phyloP scores from a whole-genome alignment of 53 echinoderm and acorn worm species.

The Apostichopus leukothele region DNA sequence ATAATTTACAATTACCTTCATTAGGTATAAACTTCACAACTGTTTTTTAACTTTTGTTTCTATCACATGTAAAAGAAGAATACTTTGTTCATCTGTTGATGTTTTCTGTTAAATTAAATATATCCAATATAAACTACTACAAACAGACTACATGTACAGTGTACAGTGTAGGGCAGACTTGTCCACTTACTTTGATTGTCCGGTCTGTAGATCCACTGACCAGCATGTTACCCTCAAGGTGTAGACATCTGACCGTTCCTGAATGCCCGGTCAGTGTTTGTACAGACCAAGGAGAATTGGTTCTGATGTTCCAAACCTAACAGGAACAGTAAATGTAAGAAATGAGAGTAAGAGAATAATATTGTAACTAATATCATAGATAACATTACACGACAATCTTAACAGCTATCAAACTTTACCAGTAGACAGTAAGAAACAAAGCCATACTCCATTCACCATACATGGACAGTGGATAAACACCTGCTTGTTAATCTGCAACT shows the following conservation, averaged over 20 bases:
- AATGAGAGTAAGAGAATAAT: background rate
- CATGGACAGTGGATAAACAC: too few species aligned
- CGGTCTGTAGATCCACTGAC: constrained; percentile 93
- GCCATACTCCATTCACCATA: too few species aligned
- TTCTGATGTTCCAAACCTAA: constrained; percentile 97
- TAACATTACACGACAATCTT: background rate
- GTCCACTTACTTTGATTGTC: constrained; percentile 84
- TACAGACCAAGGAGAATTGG: constrained; percentile 98
- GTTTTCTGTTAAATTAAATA: too few species aligned
- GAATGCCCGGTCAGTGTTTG: constrained; percentile 97
- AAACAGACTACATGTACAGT: too few species aligned
- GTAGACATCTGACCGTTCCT: constrained; percentile 93
- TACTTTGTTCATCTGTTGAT: too few species aligned
- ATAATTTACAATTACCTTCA: too few species aligned
- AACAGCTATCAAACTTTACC: background rate
- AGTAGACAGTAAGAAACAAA: background rate
- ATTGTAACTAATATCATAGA: background rate
- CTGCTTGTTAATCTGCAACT: too few species aligned
- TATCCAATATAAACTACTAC: too few species aligned
- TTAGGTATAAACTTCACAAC: too few species aligned
- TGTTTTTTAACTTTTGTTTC: background rate
- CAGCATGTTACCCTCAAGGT: constrained; percentile 88
- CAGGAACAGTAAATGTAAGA: background rate
- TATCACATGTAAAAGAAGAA: background rate
- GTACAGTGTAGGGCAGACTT: too few species aligned